Conservation (phyloP, 2,113 vertebrate genomes). For the Perccottus glenii region DNA sequence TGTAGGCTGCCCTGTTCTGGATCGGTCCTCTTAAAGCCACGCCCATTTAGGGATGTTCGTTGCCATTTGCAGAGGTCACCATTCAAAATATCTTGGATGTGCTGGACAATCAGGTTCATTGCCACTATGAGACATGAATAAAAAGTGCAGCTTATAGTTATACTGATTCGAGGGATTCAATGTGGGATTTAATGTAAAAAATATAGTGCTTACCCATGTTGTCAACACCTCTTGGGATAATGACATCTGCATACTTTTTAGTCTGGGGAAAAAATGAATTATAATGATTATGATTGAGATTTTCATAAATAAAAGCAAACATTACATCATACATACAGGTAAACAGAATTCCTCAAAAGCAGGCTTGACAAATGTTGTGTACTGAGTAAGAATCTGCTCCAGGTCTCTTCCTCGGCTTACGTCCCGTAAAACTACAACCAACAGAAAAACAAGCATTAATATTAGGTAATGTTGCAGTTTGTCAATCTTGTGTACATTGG, state of each 20-base stretch:
- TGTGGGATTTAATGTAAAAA: neutral
- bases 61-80: conserved; percentile 96
- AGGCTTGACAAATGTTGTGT: conserved; percentile 96
- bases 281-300: neutral
- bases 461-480: too few species aligned
- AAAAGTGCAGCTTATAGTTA: neutral
- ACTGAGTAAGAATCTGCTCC: conserved; percentile 96
- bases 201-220: conserved; percentile 90
- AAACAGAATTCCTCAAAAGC: conserved; percentile 98
- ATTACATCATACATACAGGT: conserved; percentile 77
- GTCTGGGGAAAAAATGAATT: conserved; percentile 79
- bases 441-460: neutral
- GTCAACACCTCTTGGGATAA: conserved; percentile 95
- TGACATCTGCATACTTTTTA: conserved; percentile 97
- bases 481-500: neutral
- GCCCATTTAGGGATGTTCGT: conserved; percentile 76
- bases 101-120: conserved; percentile 98
- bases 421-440: conserved; percentile 87
- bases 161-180: neutral
- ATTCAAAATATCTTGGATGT: conserved; percentile 96
- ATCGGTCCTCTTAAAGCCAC: conserved; percentile 83
- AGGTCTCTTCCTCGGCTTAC: conserved; percentile 93
- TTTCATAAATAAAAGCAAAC: neutral
- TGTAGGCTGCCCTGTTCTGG: conserved; percentile 77
- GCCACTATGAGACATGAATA: conserved; percentile 81